Percentiles rank a stretch among this genome's conserved stretches.
phyloP scores from a whole-genome alignment of 2,797 vertebrate genomes.

The Helicolenus hilgendorfi region DNA sequence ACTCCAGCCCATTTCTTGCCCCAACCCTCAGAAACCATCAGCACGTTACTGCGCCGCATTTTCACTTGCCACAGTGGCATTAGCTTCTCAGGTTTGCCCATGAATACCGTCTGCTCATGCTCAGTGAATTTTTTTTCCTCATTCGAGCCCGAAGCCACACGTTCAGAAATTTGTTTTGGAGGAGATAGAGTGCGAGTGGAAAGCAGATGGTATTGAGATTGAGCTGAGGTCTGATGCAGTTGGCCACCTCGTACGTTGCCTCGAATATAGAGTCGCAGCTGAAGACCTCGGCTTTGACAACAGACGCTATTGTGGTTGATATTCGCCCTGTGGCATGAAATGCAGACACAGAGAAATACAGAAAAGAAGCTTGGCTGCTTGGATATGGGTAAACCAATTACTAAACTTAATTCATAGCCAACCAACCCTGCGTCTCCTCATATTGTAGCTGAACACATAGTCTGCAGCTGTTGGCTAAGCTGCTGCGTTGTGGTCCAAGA shows the following conservation, averaged over 20 bases:
- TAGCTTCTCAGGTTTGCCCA: conserved; percentile 44
- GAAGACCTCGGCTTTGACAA: conserved; percentile 58
- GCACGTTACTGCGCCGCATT: conserved; percentile 24
- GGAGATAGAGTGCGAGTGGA: conserved; percentile 62
- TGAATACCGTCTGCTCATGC: conserved; percentile 46
- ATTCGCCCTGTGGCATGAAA: conserved; percentile 45
- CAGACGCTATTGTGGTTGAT: conserved; percentile 59
- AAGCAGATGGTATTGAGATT: conserved; percentile 85
- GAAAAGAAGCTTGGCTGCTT: conserved; percentile 45
- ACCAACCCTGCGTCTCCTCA: conserved; percentile 22
- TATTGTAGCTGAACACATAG: conserved; percentile 51
- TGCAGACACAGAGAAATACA: conserved; percentile 36
- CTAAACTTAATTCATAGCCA: conserved; percentile 51
- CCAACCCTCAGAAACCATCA: conserved; percentile 33
- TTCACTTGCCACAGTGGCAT: conserved; percentile 48
- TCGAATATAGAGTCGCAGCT: conserved; percentile 58
- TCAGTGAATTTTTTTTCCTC: conserved; percentile 57
- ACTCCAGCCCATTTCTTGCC: conserved; percentile 3
- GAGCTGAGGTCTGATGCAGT: conserved; percentile 67
- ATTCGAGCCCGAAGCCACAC: conserved; percentile 54
- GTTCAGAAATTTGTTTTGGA: conserved; percentile 70
- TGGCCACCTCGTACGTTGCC: conserved; percentile 59
- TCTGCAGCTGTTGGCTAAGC: conserved; percentile 67
- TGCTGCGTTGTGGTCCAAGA: conserved; percentile 28
- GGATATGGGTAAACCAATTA: conserved; percentile 42